Evolutionary conservation across 2,113 vertebrate species (phyloP), one percentile per base, ranked within the genome.

Genomic region (Anhinga rufa): DNA sequence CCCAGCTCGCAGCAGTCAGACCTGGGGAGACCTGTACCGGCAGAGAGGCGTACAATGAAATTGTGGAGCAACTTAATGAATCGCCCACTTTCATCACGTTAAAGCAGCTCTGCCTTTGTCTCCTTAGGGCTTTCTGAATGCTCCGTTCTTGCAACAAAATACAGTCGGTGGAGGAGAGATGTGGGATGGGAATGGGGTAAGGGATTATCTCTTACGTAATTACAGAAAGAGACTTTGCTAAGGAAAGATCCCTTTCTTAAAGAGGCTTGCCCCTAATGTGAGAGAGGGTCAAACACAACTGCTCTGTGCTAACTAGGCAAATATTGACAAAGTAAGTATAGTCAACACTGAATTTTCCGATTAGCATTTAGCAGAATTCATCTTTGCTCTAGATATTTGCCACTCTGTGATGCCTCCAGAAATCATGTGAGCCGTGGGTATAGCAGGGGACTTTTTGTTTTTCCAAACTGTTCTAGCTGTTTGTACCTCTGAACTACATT

Each of bases 401-500:
- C 66, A 34, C 32, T 57, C 31, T 66, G 24, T 79, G 82, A 74
- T 91, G 51, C n/a, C 26, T 93, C 46, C 82, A 95, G 84, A 90
- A 93, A 60, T 93, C 89, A 74, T 82, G 70, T 87, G 92, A 89
- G 70, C 62, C 26, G 7, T 74, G 86, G 42, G 8, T 80, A 70
- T 32, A 74, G 49, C 4, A 3, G 66, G 49, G 22, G 62, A 91
- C 66, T 66, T 95, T 60, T 21, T 90, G 82, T 87, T 95, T 52
- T 87, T 79, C 55, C 77, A 92, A 70, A 26, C 75, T 83, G 28
- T 57, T 80, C 6, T 74, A 49, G 54, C 34, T 85, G 34, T 57
- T 62, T 72, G 69, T 84, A 95, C 88, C 95, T 96, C 86, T 95
- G 91, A 84, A 85, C 91, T 97, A 92, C 57, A 89, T 96, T 94